Conservation (phyloP, 2,113 vertebrate species). For the Nycticorax nycticorax region DNA sequence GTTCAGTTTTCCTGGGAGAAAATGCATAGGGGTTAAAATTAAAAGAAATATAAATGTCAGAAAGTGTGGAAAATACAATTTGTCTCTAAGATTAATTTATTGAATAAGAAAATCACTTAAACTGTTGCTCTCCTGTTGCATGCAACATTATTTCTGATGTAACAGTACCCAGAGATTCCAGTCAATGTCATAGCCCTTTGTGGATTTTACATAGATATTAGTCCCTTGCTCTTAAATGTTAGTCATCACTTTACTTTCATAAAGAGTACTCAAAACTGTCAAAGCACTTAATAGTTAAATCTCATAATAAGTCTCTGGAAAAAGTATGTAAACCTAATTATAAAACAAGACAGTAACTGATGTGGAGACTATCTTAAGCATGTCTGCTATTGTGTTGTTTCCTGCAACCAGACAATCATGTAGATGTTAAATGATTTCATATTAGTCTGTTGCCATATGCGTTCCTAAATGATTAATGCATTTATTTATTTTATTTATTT, state of each 20-base stretch:
- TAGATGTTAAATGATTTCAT: background rate
- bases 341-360: background rate
- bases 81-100: background rate
- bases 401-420: background rate
- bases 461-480: background rate
- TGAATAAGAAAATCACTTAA: background rate
- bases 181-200: background rate
- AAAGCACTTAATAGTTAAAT: background rate
- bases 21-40: background rate
- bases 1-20: background rate
- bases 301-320: background rate
- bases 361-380: background rate
- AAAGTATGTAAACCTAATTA: background rate
- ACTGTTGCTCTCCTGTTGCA: background rate
- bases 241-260: background rate
- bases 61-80: background rate
- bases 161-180: background rate
- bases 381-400: background rate
- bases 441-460: background rate
- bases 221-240: background rate
- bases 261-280: background rate
- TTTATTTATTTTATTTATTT: background rate
- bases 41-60: background rate
- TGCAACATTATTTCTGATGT: background rate
- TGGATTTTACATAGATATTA: background rate